Percentiles rank a stretch among this genome's conserved stretches.
Evolutionary conservation across 2,797 vertebrate species (phyloP).

Genomic region (Cheirogaleus major): DNA sequence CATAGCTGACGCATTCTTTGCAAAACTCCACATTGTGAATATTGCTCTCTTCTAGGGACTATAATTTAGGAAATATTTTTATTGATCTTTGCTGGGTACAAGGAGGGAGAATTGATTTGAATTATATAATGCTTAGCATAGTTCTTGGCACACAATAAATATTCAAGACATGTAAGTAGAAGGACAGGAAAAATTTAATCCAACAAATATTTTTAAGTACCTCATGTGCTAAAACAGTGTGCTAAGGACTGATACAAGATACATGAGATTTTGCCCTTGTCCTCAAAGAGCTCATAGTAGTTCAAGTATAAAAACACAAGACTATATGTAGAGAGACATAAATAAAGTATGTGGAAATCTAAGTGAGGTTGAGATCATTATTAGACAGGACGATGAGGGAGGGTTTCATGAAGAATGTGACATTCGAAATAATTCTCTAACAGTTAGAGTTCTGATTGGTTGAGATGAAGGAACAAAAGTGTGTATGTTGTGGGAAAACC

Average conservation of each 20-base stretch:
- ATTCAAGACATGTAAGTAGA: not conserved
- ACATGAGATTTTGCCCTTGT: not conserved
- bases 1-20: not conserved
- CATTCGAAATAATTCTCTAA: not conserved
- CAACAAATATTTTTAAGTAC: constrained; percentile 7
- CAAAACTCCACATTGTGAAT: not conserved
- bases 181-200: not conserved
- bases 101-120: constrained; percentile 25
- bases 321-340: not conserved
- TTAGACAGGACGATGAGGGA: not conserved
- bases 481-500: not conserved
- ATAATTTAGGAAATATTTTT: constrained; percentile 39
- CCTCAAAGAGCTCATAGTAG: not conserved
- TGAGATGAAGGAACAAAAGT: not conserved
- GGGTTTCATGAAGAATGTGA: not conserved
- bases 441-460: not conserved
- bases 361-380: not conserved
- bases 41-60: constrained; percentile 1
- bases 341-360: not conserved
- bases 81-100: not conserved
- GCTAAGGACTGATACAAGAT: not conserved
- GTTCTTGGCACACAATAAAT: constrained; percentile 12
- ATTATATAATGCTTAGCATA: not conserved
- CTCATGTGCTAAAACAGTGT: not conserved
- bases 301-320: not conserved